Conservation (phyloP, 2,888 invertebrate species). For the Leucophenga montana region DNA sequence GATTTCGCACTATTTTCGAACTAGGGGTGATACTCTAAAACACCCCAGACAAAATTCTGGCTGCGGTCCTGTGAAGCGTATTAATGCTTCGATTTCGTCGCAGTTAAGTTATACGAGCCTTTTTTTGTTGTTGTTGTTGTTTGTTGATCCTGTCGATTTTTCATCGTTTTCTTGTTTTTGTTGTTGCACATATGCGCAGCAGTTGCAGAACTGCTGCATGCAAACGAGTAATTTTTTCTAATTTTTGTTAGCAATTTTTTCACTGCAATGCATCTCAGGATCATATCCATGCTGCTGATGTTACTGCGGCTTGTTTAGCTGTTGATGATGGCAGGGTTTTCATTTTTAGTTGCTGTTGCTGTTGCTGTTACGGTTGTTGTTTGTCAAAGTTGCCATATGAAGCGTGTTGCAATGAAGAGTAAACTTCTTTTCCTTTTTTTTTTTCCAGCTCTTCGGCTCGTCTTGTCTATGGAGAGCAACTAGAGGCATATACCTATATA, state of each 20-base stretch:
- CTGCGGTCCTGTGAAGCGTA: no score
- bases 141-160: neutral
- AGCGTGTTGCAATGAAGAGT: conserved; percentile 63
- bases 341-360: conserved; percentile 44
- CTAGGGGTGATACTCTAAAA: no score
- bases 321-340: conserved; percentile 28
- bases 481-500: conserved; percentile 20
- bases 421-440: conserved; percentile 58
- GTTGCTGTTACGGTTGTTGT: conserved; percentile 53
- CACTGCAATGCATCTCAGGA: neutral
- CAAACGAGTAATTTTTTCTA: conserved; percentile 44
- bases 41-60: no score
- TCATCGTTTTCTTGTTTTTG: neutral
- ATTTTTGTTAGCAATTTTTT: neutral
- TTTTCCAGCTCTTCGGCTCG: neutral
- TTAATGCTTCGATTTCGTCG: no score
- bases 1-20: no score
- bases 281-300: conserved; percentile 34
- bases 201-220: neutral
- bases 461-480: neutral
- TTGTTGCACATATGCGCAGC: neutral
- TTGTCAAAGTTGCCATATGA: conserved; percentile 66
- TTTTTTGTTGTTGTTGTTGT: no score
- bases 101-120: no score
- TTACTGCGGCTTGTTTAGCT: conserved; percentile 2